phyloP scores from a whole-genome alignment of 92 coral and sea anemone species.

The Pocillopora meandrina region DNA sequence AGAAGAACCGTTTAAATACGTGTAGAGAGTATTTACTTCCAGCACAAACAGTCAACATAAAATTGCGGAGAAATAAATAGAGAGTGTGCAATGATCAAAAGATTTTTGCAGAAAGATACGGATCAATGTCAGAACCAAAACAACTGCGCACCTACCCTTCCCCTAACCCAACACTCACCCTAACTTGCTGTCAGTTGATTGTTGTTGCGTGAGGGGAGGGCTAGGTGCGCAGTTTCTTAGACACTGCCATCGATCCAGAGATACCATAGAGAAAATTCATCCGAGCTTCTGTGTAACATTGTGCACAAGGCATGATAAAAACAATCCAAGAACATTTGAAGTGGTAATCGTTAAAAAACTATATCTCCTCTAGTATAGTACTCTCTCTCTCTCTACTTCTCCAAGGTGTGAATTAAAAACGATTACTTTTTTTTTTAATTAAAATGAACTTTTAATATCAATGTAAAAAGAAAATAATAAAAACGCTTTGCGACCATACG shows the following conservation, averaged over 20 bases:
- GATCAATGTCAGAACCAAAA: neutral
- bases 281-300: no score
- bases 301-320: neutral
- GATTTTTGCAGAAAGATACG: neutral
- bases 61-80: neutral
- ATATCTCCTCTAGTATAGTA: neutral
- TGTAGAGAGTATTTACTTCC: neutral
- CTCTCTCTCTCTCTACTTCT: neutral
- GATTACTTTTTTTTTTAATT: neutral
- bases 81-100: neutral
- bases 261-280: no score
- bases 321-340: neutral
- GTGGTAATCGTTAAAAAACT: neutral
- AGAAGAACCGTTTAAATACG: neutral
- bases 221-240: no score
- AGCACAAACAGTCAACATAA: neutral
- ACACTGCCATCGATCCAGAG: no score
- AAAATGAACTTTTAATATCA: neutral
- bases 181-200: no score
- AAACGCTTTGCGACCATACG: neutral
- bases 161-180: no score
- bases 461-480: neutral
- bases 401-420: neutral
- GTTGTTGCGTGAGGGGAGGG: no score
- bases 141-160: no score